These are phyloP conservation scores for Mylabris phalerata DNA, from an alignment of 1,140 invertebrate genomes.

Conservation along the genomic window DNA sequence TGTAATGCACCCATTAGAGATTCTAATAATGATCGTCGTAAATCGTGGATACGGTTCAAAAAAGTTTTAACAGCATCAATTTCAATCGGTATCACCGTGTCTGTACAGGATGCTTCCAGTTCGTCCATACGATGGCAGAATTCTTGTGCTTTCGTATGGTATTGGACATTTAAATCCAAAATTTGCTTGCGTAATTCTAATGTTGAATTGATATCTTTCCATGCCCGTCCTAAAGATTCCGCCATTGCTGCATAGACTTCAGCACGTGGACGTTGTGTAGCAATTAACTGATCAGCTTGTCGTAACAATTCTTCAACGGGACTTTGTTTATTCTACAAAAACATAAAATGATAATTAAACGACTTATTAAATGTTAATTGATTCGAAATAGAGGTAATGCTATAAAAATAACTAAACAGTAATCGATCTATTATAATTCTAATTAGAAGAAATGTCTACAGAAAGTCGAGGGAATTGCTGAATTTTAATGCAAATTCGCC, in stretches of 20 bases:
- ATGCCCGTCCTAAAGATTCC: slow-evolving; percentile 77
- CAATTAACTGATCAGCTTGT: slow-evolving; percentile 77
- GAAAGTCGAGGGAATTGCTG: too few species aligned
- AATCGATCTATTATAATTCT: too few species aligned
- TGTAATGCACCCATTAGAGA: slow-evolving; percentile 68
- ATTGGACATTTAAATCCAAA: slow-evolving; percentile 66
- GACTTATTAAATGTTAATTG: slow-evolving; percentile 2
- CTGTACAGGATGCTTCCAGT: slow-evolving; percentile 59
- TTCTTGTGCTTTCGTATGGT: slow-evolving; percentile 63
- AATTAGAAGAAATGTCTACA: too few species aligned
- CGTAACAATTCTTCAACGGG: slow-evolving; percentile 83
- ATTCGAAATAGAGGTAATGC: background rate
- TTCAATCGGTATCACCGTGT: slow-evolving; percentile 57
- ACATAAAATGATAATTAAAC: slow-evolving; percentile 4
- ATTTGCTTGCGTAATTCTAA: slow-evolving; percentile 71
- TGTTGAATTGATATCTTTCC: slow-evolving; percentile 79
- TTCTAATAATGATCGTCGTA: slow-evolving; percentile 64
- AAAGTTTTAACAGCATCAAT: slow-evolving; percentile 60
- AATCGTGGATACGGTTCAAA: slow-evolving; percentile 56
- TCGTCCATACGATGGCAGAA: slow-evolving; percentile 63
- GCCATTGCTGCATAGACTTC: slow-evolving; percentile 89
- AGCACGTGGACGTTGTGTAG: slow-evolving; percentile 66
- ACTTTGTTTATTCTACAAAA: slow-evolving; percentile 75
- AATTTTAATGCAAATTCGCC: too few species aligned
- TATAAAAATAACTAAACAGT: too few species aligned